Evolutionary conservation across 64 coral and sea anemone species (phyloP), one percentile per base, ranked within the genome.

Genomic region (Dendronephthya gigantea): DNA sequence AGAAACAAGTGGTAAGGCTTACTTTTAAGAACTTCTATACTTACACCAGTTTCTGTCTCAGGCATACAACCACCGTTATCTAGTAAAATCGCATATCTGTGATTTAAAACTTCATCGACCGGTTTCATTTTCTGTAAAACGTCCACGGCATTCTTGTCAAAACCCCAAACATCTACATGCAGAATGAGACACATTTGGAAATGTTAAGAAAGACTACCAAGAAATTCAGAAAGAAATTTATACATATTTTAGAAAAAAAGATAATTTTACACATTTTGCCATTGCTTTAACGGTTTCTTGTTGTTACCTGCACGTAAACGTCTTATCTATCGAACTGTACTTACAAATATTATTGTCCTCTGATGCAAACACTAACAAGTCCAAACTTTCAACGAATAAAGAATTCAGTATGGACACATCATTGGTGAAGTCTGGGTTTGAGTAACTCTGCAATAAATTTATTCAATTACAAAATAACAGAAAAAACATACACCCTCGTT

Each of bases 311-410:
- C n/a, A n/a, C n/a, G n/a, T n/a, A n/a, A n/a, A n/a, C n/a, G n/a
- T n/a, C n/a, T 16, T 27, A 62, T 1, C 17, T 23, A 62, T 62
- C 6, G 9, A 19, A 29, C 7, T 52, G 9, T 23, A 91, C 95
- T 98, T 92, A 98, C 95, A 98, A 41, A 98, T 98, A 30, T 93
- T 98, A 34, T 91, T 90, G 68, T 98, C 95, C 66, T 98, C 95
- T 49, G 95, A 98, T 3, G 92, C 92, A 5, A 98, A 88, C 5
- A 98, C 87, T 11, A 98, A 48, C 19, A 98, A 76, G 51, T 93
- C 92, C 22, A 93, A 84, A 29, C 91, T 89, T 84, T 98, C 95
- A 14, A 98, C 92, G 79, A 98, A 98, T 15, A 98, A 85, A 6
- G 95, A 98, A 30, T 92, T 90, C 43, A 98, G 48, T 8, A 98